These are phyloP conservation scores for Argopecten irradians DNA, from an alignment of 1,140 invertebrate genomes.

Conservation along the genomic window DNA sequence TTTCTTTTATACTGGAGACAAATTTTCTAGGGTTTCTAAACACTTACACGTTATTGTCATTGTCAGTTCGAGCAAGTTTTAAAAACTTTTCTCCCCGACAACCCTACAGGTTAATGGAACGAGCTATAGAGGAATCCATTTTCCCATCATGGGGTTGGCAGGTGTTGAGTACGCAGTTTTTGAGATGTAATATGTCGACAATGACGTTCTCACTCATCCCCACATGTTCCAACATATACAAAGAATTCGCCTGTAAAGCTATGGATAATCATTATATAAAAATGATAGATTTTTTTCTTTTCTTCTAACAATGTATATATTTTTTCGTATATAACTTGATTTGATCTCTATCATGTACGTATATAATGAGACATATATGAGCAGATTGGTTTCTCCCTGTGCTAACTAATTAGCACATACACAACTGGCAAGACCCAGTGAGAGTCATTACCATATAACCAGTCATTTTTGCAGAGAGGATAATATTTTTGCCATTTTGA, in stretches of 20 bases:
- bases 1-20: slow-evolving; percentile 13
- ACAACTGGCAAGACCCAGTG: too few relatives aligned
- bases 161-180: background rate
- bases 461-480: too few relatives aligned
- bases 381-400: background rate
- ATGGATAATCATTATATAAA: background rate
- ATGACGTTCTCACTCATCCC: background rate
- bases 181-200: background rate
- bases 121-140: background rate
- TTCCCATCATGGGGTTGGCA: slow-evolving; percentile 20
- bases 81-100: background rate
- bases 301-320: slow-evolving; percentile 9
- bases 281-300: slow-evolving; percentile 23
- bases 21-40: slow-evolving; percentile 23
- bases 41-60: background rate
- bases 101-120: slow-evolving; percentile 7
- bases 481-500: too few relatives aligned
- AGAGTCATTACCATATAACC: background rate
- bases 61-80: slow-evolving; percentile 15
- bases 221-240: background rate
- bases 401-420: too few relatives aligned
- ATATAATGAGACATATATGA: background rate
- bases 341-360: background rate
- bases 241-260: background rate
- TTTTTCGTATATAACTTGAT: slow-evolving; percentile 14